These are phyloP conservation scores for Trididemnum clinides DNA, from an alignment of 23 tunicate genomes.

Conservation along the genomic window DNA sequence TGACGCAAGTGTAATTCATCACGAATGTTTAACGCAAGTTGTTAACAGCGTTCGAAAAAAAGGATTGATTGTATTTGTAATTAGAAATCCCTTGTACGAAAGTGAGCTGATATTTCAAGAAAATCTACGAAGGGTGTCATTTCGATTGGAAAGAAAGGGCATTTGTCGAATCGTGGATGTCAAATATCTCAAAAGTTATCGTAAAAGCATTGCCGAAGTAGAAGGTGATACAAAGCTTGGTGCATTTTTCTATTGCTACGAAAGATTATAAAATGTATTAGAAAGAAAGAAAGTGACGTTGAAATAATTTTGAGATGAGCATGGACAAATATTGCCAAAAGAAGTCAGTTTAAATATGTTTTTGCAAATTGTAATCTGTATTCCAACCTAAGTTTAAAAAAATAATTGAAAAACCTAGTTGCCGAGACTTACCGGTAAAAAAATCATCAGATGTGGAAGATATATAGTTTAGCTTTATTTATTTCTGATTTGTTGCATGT, in stretches of 20 bases:
- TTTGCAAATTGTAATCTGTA: too few species aligned
- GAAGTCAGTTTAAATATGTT: too few species aligned
- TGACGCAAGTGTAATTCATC: not conserved
- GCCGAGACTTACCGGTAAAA: too few species aligned
- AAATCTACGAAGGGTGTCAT: not conserved
- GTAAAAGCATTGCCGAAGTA: not conserved
- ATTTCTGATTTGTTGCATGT: too few species aligned
- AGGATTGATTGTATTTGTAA: not conserved
- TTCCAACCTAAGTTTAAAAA: too few species aligned
- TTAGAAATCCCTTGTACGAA: not conserved
- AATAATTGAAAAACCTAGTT: too few species aligned
- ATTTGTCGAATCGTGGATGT: not conserved
- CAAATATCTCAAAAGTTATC: not conserved
- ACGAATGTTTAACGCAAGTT: not conserved
- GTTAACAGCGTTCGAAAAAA: not conserved
- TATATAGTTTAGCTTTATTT: too few species aligned
- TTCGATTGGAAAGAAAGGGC: not conserved
- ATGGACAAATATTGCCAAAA: too few species aligned
- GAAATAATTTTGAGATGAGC: too few species aligned
- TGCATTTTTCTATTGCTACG: not conserved
- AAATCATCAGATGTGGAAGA: too few species aligned
- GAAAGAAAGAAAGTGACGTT: not conserved
- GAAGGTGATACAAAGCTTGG: not conserved
- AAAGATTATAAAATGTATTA: not conserved
- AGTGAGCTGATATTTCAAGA: not conserved